Evolutionary conservation across 2,113 vertebrate species (phyloP), one percentile per base, ranked within the genome.

Genomic region (Apteryx owenii): DNA sequence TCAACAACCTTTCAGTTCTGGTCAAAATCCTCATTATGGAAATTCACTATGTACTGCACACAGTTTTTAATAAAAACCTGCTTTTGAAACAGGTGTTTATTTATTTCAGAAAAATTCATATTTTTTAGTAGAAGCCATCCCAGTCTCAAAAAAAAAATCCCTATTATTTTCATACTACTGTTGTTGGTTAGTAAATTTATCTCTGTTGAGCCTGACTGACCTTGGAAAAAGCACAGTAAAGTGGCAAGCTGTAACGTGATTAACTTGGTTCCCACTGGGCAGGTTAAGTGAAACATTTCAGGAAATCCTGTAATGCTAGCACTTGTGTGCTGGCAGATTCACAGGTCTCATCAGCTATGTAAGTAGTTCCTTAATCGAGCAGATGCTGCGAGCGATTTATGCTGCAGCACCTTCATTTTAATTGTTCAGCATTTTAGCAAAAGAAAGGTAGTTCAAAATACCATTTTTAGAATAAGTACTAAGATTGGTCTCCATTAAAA

Each of bases 251-350:
- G 85, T 29, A n/a, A 48, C 10, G 21, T 21, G 21, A 50, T 19
- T 46, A 31, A 58, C 36, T 3, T 13, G 38, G 19, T 50, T 86
- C 65, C 44, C 89, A 53, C 83, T 58, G 53, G n/a, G 48, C 79
- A 83, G 72, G 33, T 13, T 2, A 48, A 62, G 29, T 56, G 53
- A 70, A 88, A 73, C 44, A 16, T 19, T 79, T 80, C 2, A 9
- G 53, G 61, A 62, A 56, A 42, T 70, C 36, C 25, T 90, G 38
- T 44, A 46, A 7, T 18, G 14, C 42, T 10, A 62, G 46, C 40
- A 7, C n/a, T 66, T 80, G 33, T n/a, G 78, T 58, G 82, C 95
- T 83, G 85, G 79, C 79, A 75, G 84, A 72, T 56, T 26, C 75
- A 44, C 46, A 80, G 66, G 23, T 46, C 7, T 2, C 78, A 31